phyloP scores from a whole-genome alignment of 2,113 vertebrate species.

The Rynchops niger region DNA sequence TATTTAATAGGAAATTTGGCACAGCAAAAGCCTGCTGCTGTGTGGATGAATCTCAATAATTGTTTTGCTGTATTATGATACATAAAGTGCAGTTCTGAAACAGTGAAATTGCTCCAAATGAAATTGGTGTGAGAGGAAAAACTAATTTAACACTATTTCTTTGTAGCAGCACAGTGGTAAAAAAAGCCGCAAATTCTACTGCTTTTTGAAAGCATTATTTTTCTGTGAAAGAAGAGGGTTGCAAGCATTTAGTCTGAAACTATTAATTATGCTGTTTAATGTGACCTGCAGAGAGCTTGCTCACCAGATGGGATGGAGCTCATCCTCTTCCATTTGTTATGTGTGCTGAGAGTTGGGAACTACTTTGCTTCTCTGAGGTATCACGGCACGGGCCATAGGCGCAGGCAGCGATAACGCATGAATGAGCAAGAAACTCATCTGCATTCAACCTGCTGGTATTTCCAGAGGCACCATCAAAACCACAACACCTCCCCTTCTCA shows the following conservation, averaged over 20 bases:
- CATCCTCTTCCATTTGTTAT: background rate
- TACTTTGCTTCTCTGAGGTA: background rate
- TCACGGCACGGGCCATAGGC: background rate
- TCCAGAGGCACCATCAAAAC: background rate
- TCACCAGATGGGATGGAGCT: constrained; percentile 35
- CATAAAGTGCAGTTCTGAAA: background rate
- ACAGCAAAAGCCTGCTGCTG: background rate
- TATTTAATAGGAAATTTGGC: background rate
- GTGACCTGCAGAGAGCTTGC: constrained; percentile 56
- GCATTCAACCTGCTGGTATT: background rate
- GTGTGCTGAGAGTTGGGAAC: constrained; percentile 20
- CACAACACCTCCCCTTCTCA: background rate
- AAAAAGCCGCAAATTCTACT: background rate
- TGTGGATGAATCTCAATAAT: background rate
- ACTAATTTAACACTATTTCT: background rate
- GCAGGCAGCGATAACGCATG: background rate
- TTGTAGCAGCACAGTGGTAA: background rate
- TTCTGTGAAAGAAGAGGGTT: background rate
- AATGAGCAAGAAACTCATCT: background rate
- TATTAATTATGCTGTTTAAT: constrained; percentile 65
- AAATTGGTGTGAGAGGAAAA: background rate
- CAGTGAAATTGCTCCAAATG: background rate
- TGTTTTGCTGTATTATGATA: background rate
- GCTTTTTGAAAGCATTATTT: background rate
- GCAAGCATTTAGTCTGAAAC: constrained; percentile 11